A percentile compares a stretch with the other conserved stretches of the same genome.
Conservation (phyloP, 2,797 vertebrate species). For the Jordanella pulchra region DNA sequence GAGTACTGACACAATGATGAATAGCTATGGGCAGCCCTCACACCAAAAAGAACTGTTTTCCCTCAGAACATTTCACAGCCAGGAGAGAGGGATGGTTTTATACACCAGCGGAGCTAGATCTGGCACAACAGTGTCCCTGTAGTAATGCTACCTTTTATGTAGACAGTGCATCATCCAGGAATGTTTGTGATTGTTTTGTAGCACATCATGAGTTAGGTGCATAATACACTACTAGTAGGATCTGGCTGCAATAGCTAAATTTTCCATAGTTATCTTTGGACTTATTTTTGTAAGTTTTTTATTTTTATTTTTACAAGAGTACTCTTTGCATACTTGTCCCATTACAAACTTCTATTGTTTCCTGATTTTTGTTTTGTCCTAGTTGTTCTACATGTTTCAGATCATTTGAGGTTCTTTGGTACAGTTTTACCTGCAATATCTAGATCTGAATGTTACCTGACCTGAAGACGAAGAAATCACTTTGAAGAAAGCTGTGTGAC, state of each 20-base stretch:
- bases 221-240: slow-evolving; percentile 7
- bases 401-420: background rate
- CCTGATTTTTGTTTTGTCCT: background rate
- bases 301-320: no score
- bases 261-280: background rate
- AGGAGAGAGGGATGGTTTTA: slow-evolving; percentile 57
- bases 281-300: background rate
- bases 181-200: slow-evolving; percentile 33
- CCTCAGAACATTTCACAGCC: slow-evolving; percentile 64
- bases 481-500: background rate
- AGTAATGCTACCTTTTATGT: slow-evolving; percentile 43
- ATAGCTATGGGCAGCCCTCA: slow-evolving; percentile 70
- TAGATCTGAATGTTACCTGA: no score
- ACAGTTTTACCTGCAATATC: background rate
- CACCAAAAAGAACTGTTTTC: slow-evolving; percentile 63
- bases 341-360: background rate
- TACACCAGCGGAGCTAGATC: slow-evolving; percentile 40
- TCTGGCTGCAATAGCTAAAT: background rate
- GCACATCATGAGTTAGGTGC: slow-evolving; percentile 29
- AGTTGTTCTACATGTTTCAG: background rate
- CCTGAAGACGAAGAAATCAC: no score
- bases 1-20: slow-evolving; percentile 77
- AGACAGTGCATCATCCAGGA: slow-evolving; percentile 28
- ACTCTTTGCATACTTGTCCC: background rate
- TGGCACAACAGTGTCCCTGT: slow-evolving; percentile 38